A percentile compares a stretch with the other conserved stretches of the same genome.
phyloP scores from a whole-genome alignment of 64 coral and sea anemone species.

The Montipora efflorescens region DNA sequence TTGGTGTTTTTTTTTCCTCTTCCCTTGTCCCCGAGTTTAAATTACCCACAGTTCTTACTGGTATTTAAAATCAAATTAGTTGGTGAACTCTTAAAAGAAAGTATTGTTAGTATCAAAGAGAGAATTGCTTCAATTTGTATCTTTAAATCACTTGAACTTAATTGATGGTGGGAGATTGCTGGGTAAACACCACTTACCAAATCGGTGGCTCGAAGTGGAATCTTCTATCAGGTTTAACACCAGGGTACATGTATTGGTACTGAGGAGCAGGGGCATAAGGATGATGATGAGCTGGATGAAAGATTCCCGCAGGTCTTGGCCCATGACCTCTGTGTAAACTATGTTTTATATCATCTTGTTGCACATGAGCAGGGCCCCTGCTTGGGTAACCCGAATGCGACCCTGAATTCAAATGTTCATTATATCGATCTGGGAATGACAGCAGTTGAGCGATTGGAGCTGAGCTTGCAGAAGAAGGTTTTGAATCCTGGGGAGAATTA shows the following conservation, averaged over 20 bases:
- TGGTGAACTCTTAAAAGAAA: too few species aligned
- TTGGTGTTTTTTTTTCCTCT: too few species aligned
- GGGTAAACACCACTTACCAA: conserved; percentile 55
- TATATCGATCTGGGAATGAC: conserved; percentile 77
- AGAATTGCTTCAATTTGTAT: too few species aligned
- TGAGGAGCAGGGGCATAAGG: conserved; percentile 61
- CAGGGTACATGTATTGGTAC: conserved; percentile 83
- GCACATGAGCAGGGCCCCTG: conserved; percentile 25
- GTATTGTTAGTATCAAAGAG: too few species aligned
- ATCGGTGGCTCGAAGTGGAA: conserved; percentile 78
- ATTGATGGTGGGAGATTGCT: too few species aligned
- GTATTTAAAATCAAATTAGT: too few species aligned
- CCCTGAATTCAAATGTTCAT: conserved; percentile 69
- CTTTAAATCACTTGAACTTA: too few species aligned
- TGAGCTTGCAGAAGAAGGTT: conserved; percentile 78
- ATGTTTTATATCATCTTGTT: conserved; percentile 69
- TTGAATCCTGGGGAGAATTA: conserved; percentile 66
- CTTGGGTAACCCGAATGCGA: conserved; percentile 67
- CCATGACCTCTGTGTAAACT: conserved; percentile 48
- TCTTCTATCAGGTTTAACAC: conserved; percentile 68
- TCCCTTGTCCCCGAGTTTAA: too few species aligned
- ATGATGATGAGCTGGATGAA: conserved; percentile 80
- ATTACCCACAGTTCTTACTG: too few species aligned
- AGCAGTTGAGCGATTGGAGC: conserved; percentile 92
- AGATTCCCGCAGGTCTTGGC: conserved; percentile 57